Evolutionary conservation across 1,140 invertebrate genomes (phyloP), one percentile per base, ranked within the genome.

Genomic region (Holcopasites calliopsidis): DNA sequence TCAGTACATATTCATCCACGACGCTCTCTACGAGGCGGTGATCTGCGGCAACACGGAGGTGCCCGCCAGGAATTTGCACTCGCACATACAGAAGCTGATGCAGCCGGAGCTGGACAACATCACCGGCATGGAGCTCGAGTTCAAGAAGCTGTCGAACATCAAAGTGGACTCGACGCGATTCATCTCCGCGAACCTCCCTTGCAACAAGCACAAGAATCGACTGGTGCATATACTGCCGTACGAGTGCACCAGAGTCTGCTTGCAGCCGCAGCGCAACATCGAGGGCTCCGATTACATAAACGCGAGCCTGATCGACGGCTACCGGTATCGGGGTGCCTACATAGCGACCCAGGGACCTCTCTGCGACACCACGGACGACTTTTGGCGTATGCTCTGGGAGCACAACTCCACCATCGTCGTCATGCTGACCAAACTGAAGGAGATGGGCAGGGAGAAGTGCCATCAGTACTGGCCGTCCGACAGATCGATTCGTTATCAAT

Each of bases 371-470:
- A 97, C 97, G 0, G 98, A 99, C 83, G 99, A 99, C 89, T 98
- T 99, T 86, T 99, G 99, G 99, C 93, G 99, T 77, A 99, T 99
- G 98, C 92, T 99, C n/a, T 99, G 99, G 99, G 98, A 99, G 89
- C 98, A 99, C 89, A 99, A 99, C 91, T 99, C 98, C 0, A 99
- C 98, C 6, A 99, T 99, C 89, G 96, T 99, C 44, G 99, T 99
- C 11, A 99, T 99, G 98, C 92, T 99, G 44, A 99, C 98, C 4
- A 99, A 99, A 91, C 93, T 99, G 23, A 97, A 98, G 89, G 98
- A 99, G 92, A 98, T 99, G 96, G 98, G 98, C 76, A 93, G 97
- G 88, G 98, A 99, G 91, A 99, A 99, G 92, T 99, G 98, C 89
- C 97, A 98, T 89, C 98, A 99, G 87, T 99, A 99, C 89, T 99